Percentiles rank a stretch among this genome's conserved stretches.
phyloP scores from a whole-genome alignment of 1,140 invertebrate species.

The Penaeus japonicus region DNA sequence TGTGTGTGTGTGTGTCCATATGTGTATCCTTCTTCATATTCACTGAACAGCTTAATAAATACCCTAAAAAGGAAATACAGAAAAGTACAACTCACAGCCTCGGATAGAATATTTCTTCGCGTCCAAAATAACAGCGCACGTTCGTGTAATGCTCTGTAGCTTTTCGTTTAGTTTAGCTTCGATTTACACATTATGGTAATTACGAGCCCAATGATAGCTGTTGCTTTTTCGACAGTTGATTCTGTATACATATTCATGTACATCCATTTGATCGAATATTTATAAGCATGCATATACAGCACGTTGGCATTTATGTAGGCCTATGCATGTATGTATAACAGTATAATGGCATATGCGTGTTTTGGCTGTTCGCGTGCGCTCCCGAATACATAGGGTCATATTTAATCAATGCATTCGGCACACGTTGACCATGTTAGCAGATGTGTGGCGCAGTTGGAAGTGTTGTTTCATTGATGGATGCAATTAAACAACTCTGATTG shows the following conservation, averaged over 20 bases:
- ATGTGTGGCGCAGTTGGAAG: too few species aligned
- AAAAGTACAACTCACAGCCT: too few species aligned
- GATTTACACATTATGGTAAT: not conserved
- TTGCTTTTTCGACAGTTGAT: not conserved
- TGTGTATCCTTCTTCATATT: too few species aligned
- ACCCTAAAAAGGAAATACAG: too few species aligned
- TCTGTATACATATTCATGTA: not conserved
- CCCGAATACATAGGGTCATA: not conserved
- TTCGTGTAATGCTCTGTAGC: too few species aligned
- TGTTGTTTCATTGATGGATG: too few species aligned
- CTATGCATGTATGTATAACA: not conserved
- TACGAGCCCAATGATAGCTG: not conserved
- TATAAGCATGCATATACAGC: constrained; percentile 16
- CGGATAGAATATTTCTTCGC: too few species aligned
- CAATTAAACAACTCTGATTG: too few species aligned
- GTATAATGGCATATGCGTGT: not conserved
- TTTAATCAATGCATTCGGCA: not conserved
- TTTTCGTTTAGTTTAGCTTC: not conserved
- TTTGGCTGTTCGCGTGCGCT: not conserved
- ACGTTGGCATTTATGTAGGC: constrained; percentile 21
- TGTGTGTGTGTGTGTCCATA: not conserved
- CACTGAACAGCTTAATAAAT: too few species aligned
- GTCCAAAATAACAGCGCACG: too few species aligned
- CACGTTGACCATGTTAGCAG: too few species aligned
- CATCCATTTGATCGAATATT: not conserved